A percentile compares a stretch with the other conserved stretches of the same genome.
These are phyloP conservation scores for Hypotaenidia philippensis DNA, from an alignment of 2,797 vertebrate species.

Conservation along the genomic window DNA sequence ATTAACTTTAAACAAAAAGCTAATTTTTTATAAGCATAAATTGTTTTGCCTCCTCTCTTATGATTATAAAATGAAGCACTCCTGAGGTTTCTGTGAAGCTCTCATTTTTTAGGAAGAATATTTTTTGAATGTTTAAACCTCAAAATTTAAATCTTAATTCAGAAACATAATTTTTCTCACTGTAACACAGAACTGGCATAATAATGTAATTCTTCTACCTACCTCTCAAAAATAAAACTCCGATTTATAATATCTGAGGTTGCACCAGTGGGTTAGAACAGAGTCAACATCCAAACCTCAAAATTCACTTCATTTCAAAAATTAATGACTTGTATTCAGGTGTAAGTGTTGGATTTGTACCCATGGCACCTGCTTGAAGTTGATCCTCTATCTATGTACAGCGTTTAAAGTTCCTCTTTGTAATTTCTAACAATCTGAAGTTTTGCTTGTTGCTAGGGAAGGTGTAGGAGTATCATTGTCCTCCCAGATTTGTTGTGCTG, in stretches of 20 bases:
- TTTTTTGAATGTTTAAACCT: neutral
- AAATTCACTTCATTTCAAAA: neutral
- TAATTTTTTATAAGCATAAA: neutral
- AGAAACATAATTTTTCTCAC: neutral
- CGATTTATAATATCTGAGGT: neutral
- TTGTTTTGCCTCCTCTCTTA: neutral
- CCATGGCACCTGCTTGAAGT: neutral
- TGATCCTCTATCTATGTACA: neutral
- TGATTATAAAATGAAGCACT: neutral
- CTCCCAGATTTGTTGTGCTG: neutral
- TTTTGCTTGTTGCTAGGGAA: neutral
- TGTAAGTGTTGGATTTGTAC: neutral
- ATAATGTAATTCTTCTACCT: neutral
- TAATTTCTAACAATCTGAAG: neutral
- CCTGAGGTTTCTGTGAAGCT: neutral
- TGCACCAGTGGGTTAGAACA: neutral
- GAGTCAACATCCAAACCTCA: neutral
- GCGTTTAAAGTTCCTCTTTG: neutral
- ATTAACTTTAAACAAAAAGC: neutral
- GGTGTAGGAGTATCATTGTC: neutral
- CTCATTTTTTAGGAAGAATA: accelerated
- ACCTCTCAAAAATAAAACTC: neutral
- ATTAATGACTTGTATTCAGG: neutral
- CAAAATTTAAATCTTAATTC: neutral
- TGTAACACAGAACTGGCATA: neutral